Base-by-base conservation (phyloP, 2,113 vertebrate genomes). In the Chinchilla lanigera region DNA sequence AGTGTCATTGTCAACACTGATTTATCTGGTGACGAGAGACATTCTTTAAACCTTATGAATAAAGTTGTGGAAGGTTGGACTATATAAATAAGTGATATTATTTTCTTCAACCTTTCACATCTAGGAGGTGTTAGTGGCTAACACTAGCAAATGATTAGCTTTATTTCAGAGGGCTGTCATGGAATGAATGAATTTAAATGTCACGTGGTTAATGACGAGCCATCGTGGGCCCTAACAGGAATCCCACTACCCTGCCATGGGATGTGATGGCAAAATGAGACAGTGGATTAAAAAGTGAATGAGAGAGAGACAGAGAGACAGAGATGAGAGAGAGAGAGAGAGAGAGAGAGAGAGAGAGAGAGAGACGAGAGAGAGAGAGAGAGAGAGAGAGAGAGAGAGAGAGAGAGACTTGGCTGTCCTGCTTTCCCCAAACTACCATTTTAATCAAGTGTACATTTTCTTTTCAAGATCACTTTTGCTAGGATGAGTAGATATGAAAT, bases 381-480 rank as follows among this genome's bases (percentile, higher is more conserved):
- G 26, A 11, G n/a, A 47, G 1, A 0, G 9, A 61, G 41, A 33
- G 10, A 26, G n/a, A n/a, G 20, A 50, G 44, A 24, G 26, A 80
- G 14, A 33, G 4, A 81, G n/a, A n/a, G 11, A 47, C 50, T 38
- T 54, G 19, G 19, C 35, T 71, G 41, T 78, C 16, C 38, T 93
- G 30, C 22, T 85, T 78, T 96, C 24, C 9, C 20, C 44, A 81
- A 94, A 88, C 89, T 86, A 65, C 10, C 35, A 54, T 87, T 89
- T 95, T 83, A 89, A 90, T 67, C 56, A 80, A 91, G 54, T 71
- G 13, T 65, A 50, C 33, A 71, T 90, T 88, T 96, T 93, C 82
- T 95, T 96, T 95, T 92, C 94, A 95, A 77, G 50, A 13, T 97
- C 61, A 82, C 63, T 95, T 97, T 61, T 92, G 75, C 44, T 73